Base-by-base conservation (phyloP, 2,797 vertebrate genomes). In the Argya squamiceps region DNA sequence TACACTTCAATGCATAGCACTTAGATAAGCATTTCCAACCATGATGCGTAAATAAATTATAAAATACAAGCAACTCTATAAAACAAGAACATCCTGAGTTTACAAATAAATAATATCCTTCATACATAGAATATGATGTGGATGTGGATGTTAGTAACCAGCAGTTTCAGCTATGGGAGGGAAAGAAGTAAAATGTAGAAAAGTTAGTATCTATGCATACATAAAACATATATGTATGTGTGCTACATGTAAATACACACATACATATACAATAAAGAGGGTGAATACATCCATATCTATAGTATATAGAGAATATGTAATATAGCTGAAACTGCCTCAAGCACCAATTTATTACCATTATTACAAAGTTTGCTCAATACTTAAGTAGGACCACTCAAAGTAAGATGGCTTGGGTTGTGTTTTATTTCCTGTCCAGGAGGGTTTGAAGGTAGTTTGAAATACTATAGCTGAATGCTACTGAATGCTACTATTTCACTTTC, bases 261-360 rank as follows among this genome's bases (percentile, higher is more conserved):
- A 82, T 62, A 50, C 78, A 87, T 88, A 94, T 81, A 75, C 41
- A 85, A 93, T 53, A 89, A 43, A 90, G 37, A 68, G 30, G 92
- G 84, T 59, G 90, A 92, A 84, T 93, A 95, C 76, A 85, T 82
- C 86, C 83, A 46, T 69, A 43, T 60, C 47, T 58, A 82, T 92
- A 95, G 86, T 58, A 75, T 84, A 93, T 60, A 82, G 67, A 85
- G 85, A 58, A 82, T 82, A 82, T 56, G 70, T 79, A 78, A 68
- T 63, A 91, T 96, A 98, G 98, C 97, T 97, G 97, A 97, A 98
- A 97, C 98, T 96, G 85, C 98, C 97, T 98, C 97, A 97, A 98
- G 98, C 98, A 98, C 98, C 98, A 97, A 67, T 84, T 97, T 96
- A 83, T 96, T 96, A 97, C 96, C 91, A 95, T 96, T 97, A 97